Evolutionary conservation across 2,797 vertebrate genomes (phyloP).

Genomic region (Syndactyla subalaris): DNA sequence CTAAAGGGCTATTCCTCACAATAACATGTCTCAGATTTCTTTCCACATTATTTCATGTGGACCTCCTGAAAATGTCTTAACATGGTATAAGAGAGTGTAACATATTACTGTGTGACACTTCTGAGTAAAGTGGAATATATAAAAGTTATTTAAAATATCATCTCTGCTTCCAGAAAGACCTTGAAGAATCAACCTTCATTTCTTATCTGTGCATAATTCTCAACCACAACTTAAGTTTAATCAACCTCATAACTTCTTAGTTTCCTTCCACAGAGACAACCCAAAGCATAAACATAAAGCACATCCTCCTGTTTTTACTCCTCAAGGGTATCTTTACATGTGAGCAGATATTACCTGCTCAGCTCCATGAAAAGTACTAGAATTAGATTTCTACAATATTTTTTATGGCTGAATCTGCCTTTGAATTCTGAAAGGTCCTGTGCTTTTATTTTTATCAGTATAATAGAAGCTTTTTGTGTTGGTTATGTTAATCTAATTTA

Average conservation of each 20-base stretch:
- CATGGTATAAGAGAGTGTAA: neutral
- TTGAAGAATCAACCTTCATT: slow-evolving; percentile 32
- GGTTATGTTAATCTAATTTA: slow-evolving; percentile 12
- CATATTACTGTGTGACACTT: neutral
- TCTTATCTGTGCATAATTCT: slow-evolving; percentile 56
- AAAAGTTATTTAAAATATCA: slow-evolving; percentile 35
- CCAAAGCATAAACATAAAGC: slow-evolving; percentile 72
- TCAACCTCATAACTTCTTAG: slow-evolving; percentile 59
- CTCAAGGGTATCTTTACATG: slow-evolving; percentile 63
- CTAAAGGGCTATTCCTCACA: neutral
- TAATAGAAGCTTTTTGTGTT: neutral
- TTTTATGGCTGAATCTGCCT: slow-evolving; percentile 53
- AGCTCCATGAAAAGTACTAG: slow-evolving; percentile 61
- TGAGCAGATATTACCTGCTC: slow-evolving; percentile 53
- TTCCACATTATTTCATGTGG: neutral
- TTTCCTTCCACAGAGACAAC: slow-evolving; percentile 49
- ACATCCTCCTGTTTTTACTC: slow-evolving; percentile 46
- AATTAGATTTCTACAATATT: slow-evolving; percentile 60
- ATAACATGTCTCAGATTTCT: neutral
- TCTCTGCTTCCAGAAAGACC: neutral
- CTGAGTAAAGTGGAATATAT: neutral
- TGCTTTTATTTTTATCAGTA: slow-evolving; percentile 32
- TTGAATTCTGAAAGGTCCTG: slow-evolving; percentile 27
- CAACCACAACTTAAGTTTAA: slow-evolving; percentile 63
- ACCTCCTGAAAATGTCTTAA: slow-evolving; percentile 6